Base-by-base conservation (phyloP, 2,888 invertebrate species). In the Perizoma flavofasciatum region DNA sequence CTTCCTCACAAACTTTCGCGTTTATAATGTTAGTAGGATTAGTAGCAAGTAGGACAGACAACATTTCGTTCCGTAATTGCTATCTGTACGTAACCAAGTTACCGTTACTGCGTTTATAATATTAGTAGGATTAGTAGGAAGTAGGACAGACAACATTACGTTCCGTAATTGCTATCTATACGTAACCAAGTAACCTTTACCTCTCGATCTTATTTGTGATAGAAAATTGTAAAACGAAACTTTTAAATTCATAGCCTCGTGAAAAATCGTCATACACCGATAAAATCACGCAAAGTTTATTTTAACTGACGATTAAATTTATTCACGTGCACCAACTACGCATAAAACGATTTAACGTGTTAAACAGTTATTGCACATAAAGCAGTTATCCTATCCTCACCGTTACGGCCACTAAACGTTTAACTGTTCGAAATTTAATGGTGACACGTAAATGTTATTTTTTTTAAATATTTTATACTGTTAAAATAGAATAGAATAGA, bases 331-430 rank as follows among this genome's bases (percentile, higher is more conserved):
- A 78, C 74, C 76, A 69, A 80, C 77, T 76, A 73, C 75, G 65
- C 74, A 79, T 81, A 78, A 79, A 78, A 67, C 71, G 67, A 70
- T 67, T 68, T 71, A 74, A 77, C 79, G 81, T 78, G 78, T 81
- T 79, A 81, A 83, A 81, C 76, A 77, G 83, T 85, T 85, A 86
- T 83, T 71, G 81, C 74, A 59, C 79, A 79, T 85, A 84, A 85
- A 86, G 80, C 77, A 62, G 79, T 78, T 79, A 81, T 81, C 79
- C 75, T 79, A 81, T 81, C 79, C 75, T 73, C 63, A 71, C 77
- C 68, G 79, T 81, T 78, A 82, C 74, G 73, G 76, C 78, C 77
- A 77, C 78, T 79, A 82, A 83, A 77, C 75, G 81, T 79, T 82
- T 75, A 37, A 81, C 75, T 71, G 80, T 76, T 74, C 72, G 78